Conservation (phyloP, 2,888 invertebrate species). For the Epirrhoe alternata region DNA sequence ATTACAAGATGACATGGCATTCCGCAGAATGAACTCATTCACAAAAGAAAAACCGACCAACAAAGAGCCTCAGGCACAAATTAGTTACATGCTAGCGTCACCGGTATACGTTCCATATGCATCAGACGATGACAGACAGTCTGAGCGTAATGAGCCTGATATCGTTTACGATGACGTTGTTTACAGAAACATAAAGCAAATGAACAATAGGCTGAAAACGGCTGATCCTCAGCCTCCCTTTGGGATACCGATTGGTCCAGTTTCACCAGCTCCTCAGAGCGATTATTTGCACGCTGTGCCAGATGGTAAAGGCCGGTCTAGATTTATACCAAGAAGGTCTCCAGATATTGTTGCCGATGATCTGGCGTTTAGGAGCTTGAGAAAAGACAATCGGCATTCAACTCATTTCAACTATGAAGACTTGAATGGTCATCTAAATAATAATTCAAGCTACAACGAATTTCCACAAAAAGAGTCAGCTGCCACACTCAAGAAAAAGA, state of each 20-base stretch:
- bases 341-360: conserved; percentile 95
- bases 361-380: conserved; percentile 92
- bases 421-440: conserved; percentile 77
- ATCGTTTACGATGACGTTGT: conserved; percentile 93
- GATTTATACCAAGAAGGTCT: conserved; percentile 87
- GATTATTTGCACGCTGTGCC: conserved; percentile 94
- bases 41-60: conserved; percentile 79
- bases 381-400: conserved; percentile 90
- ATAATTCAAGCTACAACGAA: conserved; percentile 72
- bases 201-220: conserved; percentile 89
- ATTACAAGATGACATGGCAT: conserved; percentile 92
- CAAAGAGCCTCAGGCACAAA: conserved; percentile 76
- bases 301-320: conserved; percentile 84
- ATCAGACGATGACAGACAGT: conserved; percentile 79
- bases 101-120: conserved; percentile 86
- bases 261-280: conserved; percentile 91
- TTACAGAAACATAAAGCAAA: conserved; percentile 91
- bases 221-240: conserved; percentile 95
- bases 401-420: conserved; percentile 79
- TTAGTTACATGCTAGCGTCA: conserved; percentile 89
- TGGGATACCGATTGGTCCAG: conserved; percentile 94
- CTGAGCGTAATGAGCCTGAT: conserved; percentile 91
- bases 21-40: conserved; percentile 87
- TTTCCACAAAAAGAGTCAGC: conserved; percentile 68
- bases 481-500: conserved; percentile 88